Evolutionary conservation across 2,113 vertebrate genomes (phyloP), one percentile per base, ranked within the genome.

Genomic region (Plectropomus leopardus): DNA sequence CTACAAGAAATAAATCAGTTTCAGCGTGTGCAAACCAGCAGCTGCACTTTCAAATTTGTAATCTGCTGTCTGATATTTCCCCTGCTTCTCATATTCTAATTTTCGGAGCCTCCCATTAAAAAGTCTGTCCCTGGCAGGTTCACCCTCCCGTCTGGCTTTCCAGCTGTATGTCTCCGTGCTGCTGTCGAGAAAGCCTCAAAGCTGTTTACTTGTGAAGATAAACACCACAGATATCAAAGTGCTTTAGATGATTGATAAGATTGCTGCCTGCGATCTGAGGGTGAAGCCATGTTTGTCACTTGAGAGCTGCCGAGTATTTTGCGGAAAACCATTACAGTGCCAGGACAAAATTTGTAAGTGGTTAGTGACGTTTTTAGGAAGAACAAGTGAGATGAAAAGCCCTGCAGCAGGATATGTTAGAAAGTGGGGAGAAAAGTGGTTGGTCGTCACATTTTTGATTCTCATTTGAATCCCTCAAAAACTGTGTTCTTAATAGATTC

Each of bases 201-300:
- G 83, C 85, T 86, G 84, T 89, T 90, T 72, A 73, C 75, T 76
- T 24, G 61, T 53, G 76, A 59, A 64, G 55, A 87, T 88, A 80
- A 86, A 86, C 73, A 75, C 50, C 78, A 54, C 48, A 51, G 59
- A 79, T 90, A 79, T 87, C 83, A 78, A 68, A 88, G 76, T 63
- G 80, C 69, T 68, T 4, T 45, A 80, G 66, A 83, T 85, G 88
- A 92, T 80, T 86, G 91, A 86, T 80, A 66, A 78, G 80, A 89
- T 87, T 59, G 51, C 72, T 1, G 69, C 84, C 61, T 44, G 54
- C 66, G 80, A 87, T 93, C 76, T 30, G 1, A 55, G 67, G 74
- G 58, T 21, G 59, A 71, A 51, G 60, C 11, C 24, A 3, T 42
- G 30, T 40, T 34, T 61, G 72, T 82, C 67, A 55, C 66, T 80